A percentile compares a stretch with the other conserved stretches of the same genome.
Evolutionary conservation across 2,113 vertebrate species (phyloP).

Genomic region (Tachycineta bicolor): DNA sequence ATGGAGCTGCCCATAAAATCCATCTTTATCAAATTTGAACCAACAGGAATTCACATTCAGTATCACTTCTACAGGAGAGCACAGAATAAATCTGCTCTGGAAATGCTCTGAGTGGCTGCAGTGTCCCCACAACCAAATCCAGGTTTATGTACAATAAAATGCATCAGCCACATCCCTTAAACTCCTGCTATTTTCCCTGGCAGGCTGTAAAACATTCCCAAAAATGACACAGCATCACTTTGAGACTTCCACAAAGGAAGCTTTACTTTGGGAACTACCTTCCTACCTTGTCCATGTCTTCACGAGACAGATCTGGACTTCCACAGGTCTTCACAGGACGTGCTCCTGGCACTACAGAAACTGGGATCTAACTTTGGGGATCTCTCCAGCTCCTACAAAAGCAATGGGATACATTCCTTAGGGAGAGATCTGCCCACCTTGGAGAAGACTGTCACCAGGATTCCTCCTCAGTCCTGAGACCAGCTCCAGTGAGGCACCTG

Average conservation of each 20-base stretch:
- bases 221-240: background rate
- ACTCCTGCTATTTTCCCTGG: background rate
- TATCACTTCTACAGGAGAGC: too few species aligned
- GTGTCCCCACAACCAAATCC: background rate
- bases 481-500: background rate
- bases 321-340: rapidly evolving
- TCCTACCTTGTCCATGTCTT: background rate
- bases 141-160: background rate
- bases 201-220: background rate
- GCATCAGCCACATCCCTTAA: rapidly evolving
- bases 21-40: background rate
- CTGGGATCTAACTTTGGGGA: rapidly evolving
- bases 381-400: background rate
- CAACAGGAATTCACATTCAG: background rate
- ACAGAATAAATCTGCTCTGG: background rate
- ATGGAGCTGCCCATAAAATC: too few species aligned
- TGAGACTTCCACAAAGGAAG: background rate
- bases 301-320: background rate
- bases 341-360: background rate
- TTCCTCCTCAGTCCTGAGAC: background rate
- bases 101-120: background rate
- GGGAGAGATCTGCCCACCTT: background rate
- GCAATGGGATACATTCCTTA: rapidly evolving
- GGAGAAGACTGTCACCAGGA: rapidly evolving
- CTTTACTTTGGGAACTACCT: background rate